Evolutionary conservation across 2,888 invertebrate genomes (phyloP).

Genomic region (Netelia melanura): DNA sequence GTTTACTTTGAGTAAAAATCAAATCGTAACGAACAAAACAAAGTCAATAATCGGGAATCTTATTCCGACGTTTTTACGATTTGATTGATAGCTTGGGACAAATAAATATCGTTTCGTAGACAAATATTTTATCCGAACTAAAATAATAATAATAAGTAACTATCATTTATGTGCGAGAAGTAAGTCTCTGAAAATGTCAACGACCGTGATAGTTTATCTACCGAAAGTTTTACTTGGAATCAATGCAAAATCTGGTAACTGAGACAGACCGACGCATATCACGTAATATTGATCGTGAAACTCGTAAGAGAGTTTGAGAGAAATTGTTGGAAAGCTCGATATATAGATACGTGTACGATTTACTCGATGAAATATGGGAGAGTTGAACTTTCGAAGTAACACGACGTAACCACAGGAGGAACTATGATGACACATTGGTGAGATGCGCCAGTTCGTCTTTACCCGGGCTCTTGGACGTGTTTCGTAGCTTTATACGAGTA

Average conservation of each 20-base stretch:
- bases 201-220: too few species aligned
- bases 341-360: background rate
- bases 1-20: too few species aligned
- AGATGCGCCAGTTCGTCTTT: conserved; percentile 22
- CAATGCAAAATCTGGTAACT: conserved; percentile 2
- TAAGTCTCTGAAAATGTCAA: too few species aligned
- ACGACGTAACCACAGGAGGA: conserved; percentile 30
- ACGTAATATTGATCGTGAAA: conserved; percentile 36
- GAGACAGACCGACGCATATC: conserved; percentile 7
- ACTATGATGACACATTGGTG: conserved; percentile 58
- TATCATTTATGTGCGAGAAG: too few species aligned
- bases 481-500: background rate
- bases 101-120: background rate
- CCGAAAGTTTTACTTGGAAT: conserved; percentile 1
- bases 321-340: conserved; percentile 41
- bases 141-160: too few species aligned
- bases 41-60: background rate
- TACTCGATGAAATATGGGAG: conserved; percentile 45
- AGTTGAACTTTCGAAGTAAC: conserved; percentile 39
- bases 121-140: background rate
- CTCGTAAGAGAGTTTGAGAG: conserved; percentile 24
- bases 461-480: conserved; percentile 16
- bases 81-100: background rate
- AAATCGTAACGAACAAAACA: too few species aligned
- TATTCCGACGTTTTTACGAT: background rate